A percentile compares a stretch with the other conserved stretches of the same genome.
phyloP scores from a whole-genome alignment of 2,888 invertebrate genomes.

The Leptinotarsa haldemani region DNA sequence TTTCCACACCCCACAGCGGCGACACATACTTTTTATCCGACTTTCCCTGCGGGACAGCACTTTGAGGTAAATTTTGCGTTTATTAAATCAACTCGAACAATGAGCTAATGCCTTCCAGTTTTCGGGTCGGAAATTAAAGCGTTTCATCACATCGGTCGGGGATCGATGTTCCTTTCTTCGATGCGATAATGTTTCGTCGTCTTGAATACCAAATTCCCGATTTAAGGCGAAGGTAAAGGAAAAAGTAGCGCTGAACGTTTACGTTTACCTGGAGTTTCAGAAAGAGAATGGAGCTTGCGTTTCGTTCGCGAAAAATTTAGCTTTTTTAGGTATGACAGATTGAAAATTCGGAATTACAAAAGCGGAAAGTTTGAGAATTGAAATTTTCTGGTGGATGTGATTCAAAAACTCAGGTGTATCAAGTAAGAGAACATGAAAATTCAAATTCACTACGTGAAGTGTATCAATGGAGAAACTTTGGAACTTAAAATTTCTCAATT shows the following conservation, averaged over 20 bases:
- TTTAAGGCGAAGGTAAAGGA: background rate
- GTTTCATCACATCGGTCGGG: constrained; percentile 52
- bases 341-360: no score
- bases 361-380: no score
- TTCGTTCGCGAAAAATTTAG: no score
- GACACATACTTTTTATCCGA: background rate
- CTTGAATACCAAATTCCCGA: constrained; percentile 29
- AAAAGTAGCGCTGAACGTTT: background rate
- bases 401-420: no score
- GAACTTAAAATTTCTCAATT: no score
- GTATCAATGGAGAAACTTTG: no score
- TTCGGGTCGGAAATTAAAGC: constrained; percentile 58
- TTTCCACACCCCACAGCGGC: background rate
- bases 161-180: constrained; percentile 17
- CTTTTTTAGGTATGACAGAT: no score
- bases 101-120: constrained; percentile 53
- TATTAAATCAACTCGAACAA: constrained; percentile 58
- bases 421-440: no score
- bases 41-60: constrained; percentile 38
- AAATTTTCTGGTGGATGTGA: no score
- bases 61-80: constrained; percentile 55
- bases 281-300: background rate
- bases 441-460: no score
- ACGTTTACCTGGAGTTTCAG: background rate
- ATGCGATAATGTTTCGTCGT: constrained; percentile 32